Evolutionary conservation across 2,113 vertebrate genomes (phyloP).

Genomic region (Labeo rohita): DNA sequence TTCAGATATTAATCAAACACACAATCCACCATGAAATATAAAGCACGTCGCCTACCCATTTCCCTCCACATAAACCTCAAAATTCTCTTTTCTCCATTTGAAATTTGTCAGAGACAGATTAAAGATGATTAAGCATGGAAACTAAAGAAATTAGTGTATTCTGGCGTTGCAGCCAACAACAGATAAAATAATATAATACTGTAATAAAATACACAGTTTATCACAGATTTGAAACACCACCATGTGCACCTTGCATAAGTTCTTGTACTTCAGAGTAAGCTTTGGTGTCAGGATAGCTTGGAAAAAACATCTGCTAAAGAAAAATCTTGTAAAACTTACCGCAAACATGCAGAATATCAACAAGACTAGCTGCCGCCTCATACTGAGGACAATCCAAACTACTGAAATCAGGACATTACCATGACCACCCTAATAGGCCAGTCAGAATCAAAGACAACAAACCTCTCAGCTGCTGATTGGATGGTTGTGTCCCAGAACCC

Average conservation of each 20-base stretch:
- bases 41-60: not conserved
- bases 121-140: not conserved
- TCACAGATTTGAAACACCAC: too few species aligned
- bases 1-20: conserved; percentile 50
- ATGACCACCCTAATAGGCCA: conserved; percentile 35
- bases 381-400: not conserved
- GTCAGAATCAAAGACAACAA: not conserved
- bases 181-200: not conserved
- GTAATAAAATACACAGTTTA: not conserved
- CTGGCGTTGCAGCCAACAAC: not conserved
- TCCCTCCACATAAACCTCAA: conserved; percentile 17
- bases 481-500: conserved; percentile 17
- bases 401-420: conserved; percentile 41
- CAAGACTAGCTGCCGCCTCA: not conserved
- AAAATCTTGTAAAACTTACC: conserved; percentile 17
- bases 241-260: not conserved
- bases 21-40: conserved; percentile 55
- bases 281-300: not conserved
- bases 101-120: conserved; percentile 7
- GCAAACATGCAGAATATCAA: not conserved
- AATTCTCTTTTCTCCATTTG: not conserved
- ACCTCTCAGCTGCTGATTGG: conserved; percentile 42
- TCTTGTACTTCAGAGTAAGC: not conserved
- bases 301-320: not conserved
- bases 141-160: not conserved